These are phyloP conservation scores for Palythoa heliodiscus DNA, from an alignment of 92 coral and sea anemone species.

Conservation along the genomic window DNA sequence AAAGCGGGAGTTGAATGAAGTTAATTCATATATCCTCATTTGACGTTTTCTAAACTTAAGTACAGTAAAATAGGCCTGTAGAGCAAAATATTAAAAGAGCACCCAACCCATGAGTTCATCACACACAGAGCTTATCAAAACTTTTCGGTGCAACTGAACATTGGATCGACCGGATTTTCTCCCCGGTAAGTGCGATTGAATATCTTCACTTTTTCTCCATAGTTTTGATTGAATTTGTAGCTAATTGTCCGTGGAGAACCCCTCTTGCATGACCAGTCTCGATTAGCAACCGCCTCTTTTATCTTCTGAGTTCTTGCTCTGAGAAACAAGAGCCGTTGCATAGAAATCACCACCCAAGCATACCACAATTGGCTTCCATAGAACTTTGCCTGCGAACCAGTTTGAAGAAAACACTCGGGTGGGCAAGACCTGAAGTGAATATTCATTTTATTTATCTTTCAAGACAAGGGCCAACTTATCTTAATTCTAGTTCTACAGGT, in stretches of 20 bases:
- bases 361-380: constrained; percentile 78
- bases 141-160: neutral
- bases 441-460: constrained; percentile 5
- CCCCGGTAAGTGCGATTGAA: constrained; percentile 19
- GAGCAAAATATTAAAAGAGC: constrained; percentile 50
- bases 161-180: neutral
- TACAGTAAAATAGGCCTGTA: constrained; percentile 51
- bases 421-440: constrained; percentile 18
- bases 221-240: constrained; percentile 50
- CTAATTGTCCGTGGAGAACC: constrained; percentile 49
- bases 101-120: neutral
- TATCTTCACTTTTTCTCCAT: constrained; percentile 33
- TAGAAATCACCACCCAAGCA: constrained; percentile 74
- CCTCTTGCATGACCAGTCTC: constrained; percentile 62
- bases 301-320: constrained; percentile 35
- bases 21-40: constrained; percentile 56
- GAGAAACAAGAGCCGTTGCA: constrained; percentile 76
- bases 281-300: constrained; percentile 73
- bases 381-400: constrained; percentile 89
- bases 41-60: constrained; percentile 56
- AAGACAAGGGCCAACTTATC: constrained; percentile 4
- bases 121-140: neutral
- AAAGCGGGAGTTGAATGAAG: constrained; percentile 47
- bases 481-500: constrained; percentile 11
- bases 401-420: constrained; percentile 32